Base-by-base conservation (phyloP, 2,888 invertebrate species). In the Suillia variegata region DNA sequence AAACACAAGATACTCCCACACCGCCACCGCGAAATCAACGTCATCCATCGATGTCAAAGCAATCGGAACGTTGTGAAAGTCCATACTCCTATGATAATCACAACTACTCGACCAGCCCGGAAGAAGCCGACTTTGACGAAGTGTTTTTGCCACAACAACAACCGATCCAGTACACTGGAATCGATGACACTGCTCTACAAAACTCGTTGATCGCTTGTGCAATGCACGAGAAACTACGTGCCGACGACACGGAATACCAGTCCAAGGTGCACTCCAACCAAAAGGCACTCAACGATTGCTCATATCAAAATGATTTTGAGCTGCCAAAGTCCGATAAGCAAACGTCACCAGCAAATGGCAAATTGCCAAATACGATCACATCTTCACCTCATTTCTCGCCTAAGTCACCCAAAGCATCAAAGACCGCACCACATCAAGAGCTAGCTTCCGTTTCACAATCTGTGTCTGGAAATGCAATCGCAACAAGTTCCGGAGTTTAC, bases 41-140 rank as follows among this genome's bases (percentile, higher is more conserved):
- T 60, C 68, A 5, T 38, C 15, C 42, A 6, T 48, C 61, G 1
- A 55, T 53, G 20, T 56, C 51, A 0, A 42, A 49, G 6, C 62
- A 42, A 58, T 67, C 56, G n/a, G 69, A 69, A 49, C 70, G 68
- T 22, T 68, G 68, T 33, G 71, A 71, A 47, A 78, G 73, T 57
- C 71, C 70, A 12, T 76, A 70, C 54, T 76, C 78, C 1, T 80
- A 80, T 21, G 75, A 80, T 47, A 80, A 80, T 65, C 74, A 74
- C 15, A 79, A 76, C 50, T 81, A 75, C 54, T 74, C 75, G 21
- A 72, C 73, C 6, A 79, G 76, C 57, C 69, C 72, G 0, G 74
- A 76, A 51, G 75, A 71, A n/a, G 64, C 65, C 20, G 74, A 74
- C 26, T 77, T 72, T 24, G 79, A 80, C 59, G 80, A 81, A 55